These are phyloP conservation scores for Promerops cafer DNA, from an alignment of 2,113 vertebrate species.

Conservation along the genomic window DNA sequence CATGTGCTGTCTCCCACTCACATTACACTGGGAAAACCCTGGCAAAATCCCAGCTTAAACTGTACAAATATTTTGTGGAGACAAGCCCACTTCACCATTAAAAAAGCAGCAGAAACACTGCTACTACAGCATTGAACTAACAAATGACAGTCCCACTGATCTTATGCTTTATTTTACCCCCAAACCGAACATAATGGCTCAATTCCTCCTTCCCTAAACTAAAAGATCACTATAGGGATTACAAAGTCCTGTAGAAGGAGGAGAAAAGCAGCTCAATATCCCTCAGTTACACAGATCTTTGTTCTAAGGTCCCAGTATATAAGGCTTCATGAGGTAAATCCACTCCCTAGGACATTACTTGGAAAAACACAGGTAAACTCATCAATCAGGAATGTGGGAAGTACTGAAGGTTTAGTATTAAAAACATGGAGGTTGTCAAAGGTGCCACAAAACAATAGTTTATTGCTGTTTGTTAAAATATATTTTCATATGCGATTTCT, in stretches of 20 bases:
- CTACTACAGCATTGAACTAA: not conserved
- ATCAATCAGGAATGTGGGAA: not conserved
- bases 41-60: slow-evolving; percentile 26
- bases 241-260: not conserved
- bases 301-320: not conserved
- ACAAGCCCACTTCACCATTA: not conserved
- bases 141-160: not conserved
- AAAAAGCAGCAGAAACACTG: not conserved
- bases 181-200: not conserved
- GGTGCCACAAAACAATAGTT: not conserved
- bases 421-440: not conserved
- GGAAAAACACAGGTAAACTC: not conserved
- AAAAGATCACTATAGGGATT: not conserved
- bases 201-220: not conserved
- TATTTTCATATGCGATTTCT: not conserved
- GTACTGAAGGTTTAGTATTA: not conserved
- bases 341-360: not conserved
- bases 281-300: not conserved
- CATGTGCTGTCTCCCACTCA: slow-evolving; percentile 15
- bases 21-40: not conserved
- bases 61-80: not conserved
- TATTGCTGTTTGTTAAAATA: not conserved
- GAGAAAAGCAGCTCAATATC: not conserved
- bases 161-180: not conserved
- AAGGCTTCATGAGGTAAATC: not conserved